Base-by-base conservation (phyloP, 2,888 invertebrate species). In the Tubulanus polymorphus region DNA sequence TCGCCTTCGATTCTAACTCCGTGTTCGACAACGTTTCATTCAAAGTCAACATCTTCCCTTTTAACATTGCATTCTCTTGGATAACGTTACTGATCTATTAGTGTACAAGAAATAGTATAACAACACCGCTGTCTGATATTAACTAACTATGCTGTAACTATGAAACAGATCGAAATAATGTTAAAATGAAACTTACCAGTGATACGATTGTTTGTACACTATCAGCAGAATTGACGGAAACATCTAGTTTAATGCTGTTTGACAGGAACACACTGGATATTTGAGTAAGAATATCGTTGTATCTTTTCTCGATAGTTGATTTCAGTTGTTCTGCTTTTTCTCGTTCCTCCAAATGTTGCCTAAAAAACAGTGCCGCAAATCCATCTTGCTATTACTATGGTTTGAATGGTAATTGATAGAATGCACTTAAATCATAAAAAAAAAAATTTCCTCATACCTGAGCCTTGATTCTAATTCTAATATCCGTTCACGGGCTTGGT, bases 1-100 rank as follows among this genome's bases (percentile, higher is more conserved):
- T 77, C 1, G 78, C 78, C 53, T 76, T 76, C 15, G 68, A 70
- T 61, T 79, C 79, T 10, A 73, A 55, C 54, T 79, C 76, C 2
- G 72, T 71, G 53, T 70, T 70, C 45, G 66, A 64, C 32, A 75
- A 47, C 12, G 71, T 66, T 59, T 79, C 79, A 51, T 67, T 70
- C 59, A 78, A 46, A 0, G 74, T 73, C 25, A 73, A 59, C 25
- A 76, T 57, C 58, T 74, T 75, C 10, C 76, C 78, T 57, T 72
- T 75, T 49, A 79, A 62, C 63, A 73, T 66, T 1, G 74, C 70
- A 63, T 75, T 76, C 56, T 78, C 78, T 48, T 74, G 68, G n/a
- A 72, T 59, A 18, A 70, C 47, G 53, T 74, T 74, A 37, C 67
- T 66, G 37, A 75, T 48, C 76, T 76, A 63, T 5, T 8, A 37